These are phyloP conservation scores for Creontiades dilutus DNA, from an alignment of 2,888 invertebrate genomes.

Conservation along the genomic window DNA sequence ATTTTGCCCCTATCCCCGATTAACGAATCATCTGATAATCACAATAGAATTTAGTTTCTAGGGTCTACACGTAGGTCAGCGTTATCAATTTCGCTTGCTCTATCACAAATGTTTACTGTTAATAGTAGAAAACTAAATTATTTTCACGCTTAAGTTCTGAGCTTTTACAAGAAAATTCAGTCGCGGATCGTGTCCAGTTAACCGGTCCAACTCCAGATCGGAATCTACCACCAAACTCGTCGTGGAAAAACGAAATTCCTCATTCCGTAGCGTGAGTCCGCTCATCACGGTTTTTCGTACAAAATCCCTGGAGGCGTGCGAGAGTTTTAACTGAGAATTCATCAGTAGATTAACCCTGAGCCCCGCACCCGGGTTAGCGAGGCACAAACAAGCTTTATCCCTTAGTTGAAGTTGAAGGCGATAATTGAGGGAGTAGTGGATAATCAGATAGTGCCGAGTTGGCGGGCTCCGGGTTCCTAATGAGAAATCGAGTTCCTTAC, in stretches of 20 bases:
- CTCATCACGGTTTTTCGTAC: not conserved
- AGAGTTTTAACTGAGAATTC: conserved; percentile 45
- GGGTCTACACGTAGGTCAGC: no score
- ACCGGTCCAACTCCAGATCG: not conserved
- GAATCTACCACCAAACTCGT: not conserved
- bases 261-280: not conserved
- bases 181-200: no score
- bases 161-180: no score
- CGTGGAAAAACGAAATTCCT: conserved; percentile 23
- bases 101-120: no score
- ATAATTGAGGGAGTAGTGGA: conserved; percentile 63
- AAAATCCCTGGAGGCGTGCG: conserved; percentile 10
- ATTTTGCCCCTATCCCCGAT: no score
- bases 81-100: no score
- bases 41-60: no score
- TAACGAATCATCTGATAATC: no score
- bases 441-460: conserved; percentile 57
- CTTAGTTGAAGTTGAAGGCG: conserved; percentile 56
- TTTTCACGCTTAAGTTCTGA: no score
- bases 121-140: no score
- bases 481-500: conserved; percentile 45
- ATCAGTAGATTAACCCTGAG: conserved; percentile 49
- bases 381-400: conserved; percentile 62
- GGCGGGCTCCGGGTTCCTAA: conserved; percentile 14
- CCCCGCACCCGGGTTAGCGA: conserved; percentile 35